Evolutionary conservation across 2,888 invertebrate species (phyloP).

Genomic region (Eupithecia dodoneata): DNA sequence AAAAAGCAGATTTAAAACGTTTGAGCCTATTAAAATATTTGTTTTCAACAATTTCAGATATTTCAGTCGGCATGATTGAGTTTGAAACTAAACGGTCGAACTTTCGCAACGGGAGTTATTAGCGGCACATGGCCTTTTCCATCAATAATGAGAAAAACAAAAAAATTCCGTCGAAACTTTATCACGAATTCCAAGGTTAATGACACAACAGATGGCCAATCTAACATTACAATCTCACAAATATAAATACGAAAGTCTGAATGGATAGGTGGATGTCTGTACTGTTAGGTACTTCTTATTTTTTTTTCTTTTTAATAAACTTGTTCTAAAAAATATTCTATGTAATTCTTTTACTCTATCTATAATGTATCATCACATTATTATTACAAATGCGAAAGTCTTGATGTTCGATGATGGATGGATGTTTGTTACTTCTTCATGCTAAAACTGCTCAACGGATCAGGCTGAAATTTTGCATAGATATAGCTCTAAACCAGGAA

Average conservation of each 20-base stretch:
- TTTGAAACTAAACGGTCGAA: neutral
- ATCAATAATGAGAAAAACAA: slow-evolving; percentile 14
- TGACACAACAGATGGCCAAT: slow-evolving; percentile 21
- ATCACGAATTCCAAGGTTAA: slow-evolving; percentile 25
- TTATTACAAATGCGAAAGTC: too few relatives aligned
- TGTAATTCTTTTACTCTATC: too few relatives aligned
- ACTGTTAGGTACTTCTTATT: too few relatives aligned
- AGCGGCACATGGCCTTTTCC: slow-evolving; percentile 1
- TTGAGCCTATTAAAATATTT: neutral
- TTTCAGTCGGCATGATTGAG: neutral
- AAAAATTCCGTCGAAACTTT: slow-evolving; percentile 20
- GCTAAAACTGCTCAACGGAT: too few relatives aligned
- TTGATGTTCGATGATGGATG: too few relatives aligned
- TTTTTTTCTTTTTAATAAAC: too few relatives aligned
- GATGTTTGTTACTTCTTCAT: too few relatives aligned
- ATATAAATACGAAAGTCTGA: neutral
- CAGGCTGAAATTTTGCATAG: too few relatives aligned
- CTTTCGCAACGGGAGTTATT: slow-evolving; percentile 5
- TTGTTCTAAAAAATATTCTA: too few relatives aligned
- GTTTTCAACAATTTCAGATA: neutral
- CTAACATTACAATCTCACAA: neutral
- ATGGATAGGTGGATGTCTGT: too few relatives aligned
- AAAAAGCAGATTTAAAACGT: neutral
- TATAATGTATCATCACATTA: too few relatives aligned
- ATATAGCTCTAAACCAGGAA: too few relatives aligned